These are phyloP conservation scores for Patella depressa DNA, from an alignment of 2,888 invertebrate genomes.

Conservation along the genomic window DNA sequence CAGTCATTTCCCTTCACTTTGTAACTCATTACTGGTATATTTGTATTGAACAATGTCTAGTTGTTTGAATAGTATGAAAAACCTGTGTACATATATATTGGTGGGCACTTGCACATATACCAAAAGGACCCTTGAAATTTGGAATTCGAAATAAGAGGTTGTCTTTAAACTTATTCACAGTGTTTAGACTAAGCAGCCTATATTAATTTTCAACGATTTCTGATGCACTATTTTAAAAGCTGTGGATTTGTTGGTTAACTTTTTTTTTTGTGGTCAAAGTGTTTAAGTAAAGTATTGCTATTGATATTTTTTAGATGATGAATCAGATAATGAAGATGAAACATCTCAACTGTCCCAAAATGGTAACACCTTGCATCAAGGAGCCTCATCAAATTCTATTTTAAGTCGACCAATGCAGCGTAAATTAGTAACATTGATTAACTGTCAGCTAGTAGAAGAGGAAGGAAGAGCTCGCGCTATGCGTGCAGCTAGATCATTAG, in stretches of 20 bases:
- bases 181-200: too few species aligned
- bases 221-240: too few species aligned
- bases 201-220: too few species aligned
- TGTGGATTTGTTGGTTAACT: neutral
- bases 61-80: too few species aligned
- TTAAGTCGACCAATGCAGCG: conserved; percentile 95
- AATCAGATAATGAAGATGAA: conserved; percentile 29
- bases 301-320: neutral
- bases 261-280: neutral
- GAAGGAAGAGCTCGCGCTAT: conserved; percentile 76
- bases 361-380: neutral
- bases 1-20: too few species aligned
- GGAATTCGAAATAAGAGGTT: too few species aligned
- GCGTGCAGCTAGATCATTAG: conserved; percentile 88
- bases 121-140: too few species aligned
- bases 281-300: neutral
- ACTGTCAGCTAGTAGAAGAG: conserved; percentile 91
- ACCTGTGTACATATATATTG: too few species aligned
- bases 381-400: conserved; percentile 30
- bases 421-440: conserved; percentile 91
- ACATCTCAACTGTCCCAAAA: conserved; percentile 2
- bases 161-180: too few species aligned
- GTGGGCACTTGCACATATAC: too few species aligned
- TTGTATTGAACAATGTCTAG: too few species aligned
- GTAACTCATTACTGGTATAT: too few species aligned